These are phyloP conservation scores for Porites australiensis DNA, from an alignment of 64 coral and sea anemone species.

Conservation along the genomic window DNA sequence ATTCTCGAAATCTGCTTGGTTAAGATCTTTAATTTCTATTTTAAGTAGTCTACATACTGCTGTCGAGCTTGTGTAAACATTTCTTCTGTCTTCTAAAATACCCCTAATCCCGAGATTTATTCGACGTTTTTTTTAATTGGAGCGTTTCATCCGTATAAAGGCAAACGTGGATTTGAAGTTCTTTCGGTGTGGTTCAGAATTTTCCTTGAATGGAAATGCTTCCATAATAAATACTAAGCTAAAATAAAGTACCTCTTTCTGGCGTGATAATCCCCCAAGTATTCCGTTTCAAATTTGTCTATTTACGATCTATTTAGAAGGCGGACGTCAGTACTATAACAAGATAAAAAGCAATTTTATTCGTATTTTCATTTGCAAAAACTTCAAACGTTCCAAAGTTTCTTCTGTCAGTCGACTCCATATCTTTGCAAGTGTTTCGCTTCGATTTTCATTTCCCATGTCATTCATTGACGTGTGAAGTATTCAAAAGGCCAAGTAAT, in stretches of 20 bases:
- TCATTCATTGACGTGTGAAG: no score
- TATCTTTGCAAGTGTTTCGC: no score
- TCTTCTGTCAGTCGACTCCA: no score
- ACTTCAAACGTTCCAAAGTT: background rate
- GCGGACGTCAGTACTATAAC: background rate
- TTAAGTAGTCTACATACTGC: background rate
- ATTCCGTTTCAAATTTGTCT: background rate
- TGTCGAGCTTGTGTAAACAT: background rate
- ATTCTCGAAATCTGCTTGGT: background rate
- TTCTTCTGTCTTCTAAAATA: background rate
- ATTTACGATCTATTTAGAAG: background rate
- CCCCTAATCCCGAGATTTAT: background rate
- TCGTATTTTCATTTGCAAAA: background rate
- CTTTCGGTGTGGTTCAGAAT: background rate
- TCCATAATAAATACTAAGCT: no score
- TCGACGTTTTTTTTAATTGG: background rate
- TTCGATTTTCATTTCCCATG: no score
- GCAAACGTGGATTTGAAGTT: background rate
- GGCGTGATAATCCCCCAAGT: background rate
- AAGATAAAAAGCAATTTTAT: no score
- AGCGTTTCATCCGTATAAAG: background rate
- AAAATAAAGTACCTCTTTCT: background rate
- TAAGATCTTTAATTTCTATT: background rate
- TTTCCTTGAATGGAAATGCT: no score
- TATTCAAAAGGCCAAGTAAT: no score